Conservation (phyloP, 2,113 vertebrate species). For the Thymallus thymallus region DNA sequence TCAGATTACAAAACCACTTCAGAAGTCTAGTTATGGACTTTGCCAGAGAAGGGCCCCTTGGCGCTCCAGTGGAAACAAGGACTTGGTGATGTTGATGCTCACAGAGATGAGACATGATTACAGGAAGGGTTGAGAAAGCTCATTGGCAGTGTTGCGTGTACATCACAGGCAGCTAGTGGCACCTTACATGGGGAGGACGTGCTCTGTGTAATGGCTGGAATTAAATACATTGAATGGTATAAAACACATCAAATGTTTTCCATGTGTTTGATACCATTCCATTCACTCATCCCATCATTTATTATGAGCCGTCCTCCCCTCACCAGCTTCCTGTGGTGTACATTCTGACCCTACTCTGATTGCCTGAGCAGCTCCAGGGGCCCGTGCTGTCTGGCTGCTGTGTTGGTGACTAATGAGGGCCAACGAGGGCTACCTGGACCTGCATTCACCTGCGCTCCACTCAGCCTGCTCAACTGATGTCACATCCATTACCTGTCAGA, state of each 20-base stretch:
- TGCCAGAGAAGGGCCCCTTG: constrained; percentile 13
- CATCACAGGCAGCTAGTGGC: not conserved
- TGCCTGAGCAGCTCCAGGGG: constrained; percentile 8
- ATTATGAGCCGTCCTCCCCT: too few relatives aligned
- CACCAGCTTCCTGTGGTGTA: too few relatives aligned
- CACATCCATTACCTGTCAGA: constrained; percentile 42
- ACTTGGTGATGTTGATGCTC: not conserved
- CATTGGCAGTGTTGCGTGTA: not conserved
- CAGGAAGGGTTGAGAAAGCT: not conserved
- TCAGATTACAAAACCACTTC: not conserved
- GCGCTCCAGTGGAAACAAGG: not conserved
- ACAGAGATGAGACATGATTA: not conserved
- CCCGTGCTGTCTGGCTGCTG: not conserved
- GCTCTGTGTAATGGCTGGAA: too few relatives aligned
- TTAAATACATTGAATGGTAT: too few relatives aligned
- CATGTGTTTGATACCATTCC: too few relatives aligned
- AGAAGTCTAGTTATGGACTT: constrained; percentile 4
- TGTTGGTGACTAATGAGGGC: constrained; percentile 26
- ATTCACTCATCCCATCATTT: too few relatives aligned
- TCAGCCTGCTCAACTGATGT: constrained; percentile 42
- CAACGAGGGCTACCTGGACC: constrained; percentile 18
- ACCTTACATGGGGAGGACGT: too few relatives aligned
- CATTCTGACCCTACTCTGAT: constrained; percentile 3
- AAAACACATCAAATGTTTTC: too few relatives aligned
- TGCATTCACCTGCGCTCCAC: constrained; percentile 53